Percentiles rank a stretch among this genome's conserved stretches.
Conservation (phyloP, 2,797 vertebrate species). For the Labroides dimidiatus region DNA sequence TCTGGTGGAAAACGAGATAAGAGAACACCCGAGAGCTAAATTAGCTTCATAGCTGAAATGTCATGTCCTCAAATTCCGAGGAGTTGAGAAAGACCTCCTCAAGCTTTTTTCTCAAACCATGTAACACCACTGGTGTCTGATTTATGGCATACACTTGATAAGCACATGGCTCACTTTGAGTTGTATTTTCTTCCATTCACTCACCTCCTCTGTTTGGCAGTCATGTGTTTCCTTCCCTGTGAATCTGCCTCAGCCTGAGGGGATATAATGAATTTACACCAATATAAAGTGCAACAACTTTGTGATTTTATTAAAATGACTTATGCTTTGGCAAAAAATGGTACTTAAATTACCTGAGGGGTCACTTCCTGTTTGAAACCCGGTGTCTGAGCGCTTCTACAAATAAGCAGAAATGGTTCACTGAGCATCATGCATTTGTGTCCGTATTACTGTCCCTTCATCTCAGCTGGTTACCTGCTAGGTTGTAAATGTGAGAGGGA, state of each 20-base stretch:
- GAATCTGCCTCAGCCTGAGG: conserved; percentile 82
- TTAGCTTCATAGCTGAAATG: neutral
- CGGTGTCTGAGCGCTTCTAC: conserved; percentile 74
- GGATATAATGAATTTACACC: conserved; percentile 33
- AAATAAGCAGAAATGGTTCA: conserved; percentile 3
- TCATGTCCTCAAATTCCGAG: too few species aligned
- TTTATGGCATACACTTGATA: neutral
- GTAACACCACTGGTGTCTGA: neutral
- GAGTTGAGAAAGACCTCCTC: too few species aligned
- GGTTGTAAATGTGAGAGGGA: conserved; percentile 93
- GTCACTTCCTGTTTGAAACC: conserved; percentile 81
- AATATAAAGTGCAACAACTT: neutral
- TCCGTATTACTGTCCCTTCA: neutral
- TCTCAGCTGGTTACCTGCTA: conserved; percentile 82
- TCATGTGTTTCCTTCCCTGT: conserved; percentile 89
- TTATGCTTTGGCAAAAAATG: too few species aligned
- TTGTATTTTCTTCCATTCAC: conserved; percentile 14
- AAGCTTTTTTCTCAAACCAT: neutral
- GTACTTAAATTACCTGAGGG: conserved; percentile 78
- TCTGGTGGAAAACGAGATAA: conserved; percentile 70
- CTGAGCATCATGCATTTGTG: neutral
- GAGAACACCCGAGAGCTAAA: neutral
- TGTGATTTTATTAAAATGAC: neutral
- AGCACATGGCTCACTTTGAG: neutral
- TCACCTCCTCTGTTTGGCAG: conserved; percentile 95